Evolutionary conservation across 1,140 invertebrate species (phyloP).

Genomic region (Caenorhabditis briggsae): DNA sequence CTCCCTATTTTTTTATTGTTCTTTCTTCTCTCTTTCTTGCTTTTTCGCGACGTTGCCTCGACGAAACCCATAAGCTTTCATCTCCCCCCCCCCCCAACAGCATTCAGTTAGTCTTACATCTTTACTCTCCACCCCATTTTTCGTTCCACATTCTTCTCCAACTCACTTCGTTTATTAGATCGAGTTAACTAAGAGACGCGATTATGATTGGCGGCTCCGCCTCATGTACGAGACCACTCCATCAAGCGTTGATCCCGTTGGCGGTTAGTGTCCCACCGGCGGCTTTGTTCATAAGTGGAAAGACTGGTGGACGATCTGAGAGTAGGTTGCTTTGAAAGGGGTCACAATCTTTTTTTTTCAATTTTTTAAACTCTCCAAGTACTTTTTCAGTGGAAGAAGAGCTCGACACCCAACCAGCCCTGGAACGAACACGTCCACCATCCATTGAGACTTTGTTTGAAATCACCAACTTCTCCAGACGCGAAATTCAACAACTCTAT

Average conservation of each 20-base stretch:
- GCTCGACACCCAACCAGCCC: conserved; percentile 8
- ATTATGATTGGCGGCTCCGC: conserved; percentile 53
- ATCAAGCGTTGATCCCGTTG: conserved; percentile 52
- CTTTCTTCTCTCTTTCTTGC: not conserved
- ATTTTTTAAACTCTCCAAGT: not conserved
- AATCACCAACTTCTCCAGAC: conserved; percentile 17
- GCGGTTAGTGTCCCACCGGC: conserved; percentile 42
- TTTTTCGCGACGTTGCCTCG: not conserved
- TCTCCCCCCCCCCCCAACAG: not conserved
- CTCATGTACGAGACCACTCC: conserved; percentile 45
- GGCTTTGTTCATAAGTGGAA: conserved; percentile 31
- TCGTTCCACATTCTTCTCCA: not conserved
- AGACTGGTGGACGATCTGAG: not conserved
- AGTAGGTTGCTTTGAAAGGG: not conserved
- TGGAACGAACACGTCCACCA: conserved; percentile 15
- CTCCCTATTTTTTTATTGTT: not conserved
- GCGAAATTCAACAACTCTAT: conserved; percentile 26
- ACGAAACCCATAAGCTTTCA: conserved; percentile 23
- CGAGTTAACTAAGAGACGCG: conserved; percentile 16
- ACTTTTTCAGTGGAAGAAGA: conserved; percentile 44
- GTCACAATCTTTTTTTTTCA: not conserved
- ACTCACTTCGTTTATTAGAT: conserved; percentile 16
- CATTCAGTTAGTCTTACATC: conserved; percentile 35
- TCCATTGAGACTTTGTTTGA: conserved; percentile 5
- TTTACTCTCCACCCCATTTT: conserved; percentile 8